These are phyloP conservation scores for Leuciscus waleckii DNA, from an alignment of 2,797 vertebrate genomes.

Conservation along the genomic window DNA sequence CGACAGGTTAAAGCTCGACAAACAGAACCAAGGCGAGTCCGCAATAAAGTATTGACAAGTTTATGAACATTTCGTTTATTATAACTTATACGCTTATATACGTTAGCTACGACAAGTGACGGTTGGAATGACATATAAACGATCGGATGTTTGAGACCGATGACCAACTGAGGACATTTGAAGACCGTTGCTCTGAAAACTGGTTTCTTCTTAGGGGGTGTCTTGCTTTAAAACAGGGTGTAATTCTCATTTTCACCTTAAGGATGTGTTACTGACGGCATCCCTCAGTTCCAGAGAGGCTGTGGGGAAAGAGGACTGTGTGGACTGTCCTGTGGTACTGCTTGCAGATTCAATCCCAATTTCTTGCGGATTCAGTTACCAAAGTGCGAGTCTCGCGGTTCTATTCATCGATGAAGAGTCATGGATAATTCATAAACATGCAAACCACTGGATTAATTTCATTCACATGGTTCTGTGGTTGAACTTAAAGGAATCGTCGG, in stretches of 20 bases:
- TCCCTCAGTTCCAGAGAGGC: constrained; percentile 66
- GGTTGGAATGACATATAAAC: background rate
- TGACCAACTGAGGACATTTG: background rate
- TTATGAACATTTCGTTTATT: constrained; percentile 59
- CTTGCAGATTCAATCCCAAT: constrained; percentile 61
- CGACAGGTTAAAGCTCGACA: constrained; percentile 35
- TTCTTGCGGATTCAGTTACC: constrained; percentile 58
- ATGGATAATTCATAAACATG: constrained; percentile 66
- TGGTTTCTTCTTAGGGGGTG: constrained; percentile 50
- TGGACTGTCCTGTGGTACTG: constrained; percentile 66
- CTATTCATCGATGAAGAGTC: constrained; percentile 45
- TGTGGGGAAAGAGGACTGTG: constrained; percentile 64
- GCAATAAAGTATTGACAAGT: background rate
- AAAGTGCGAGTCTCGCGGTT: constrained; percentile 46
- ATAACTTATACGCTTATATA: background rate
- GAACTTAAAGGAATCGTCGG: constrained; percentile 78
- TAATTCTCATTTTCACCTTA: constrained; percentile 71
- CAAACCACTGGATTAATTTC: constrained; percentile 80
- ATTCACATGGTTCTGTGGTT: constrained; percentile 65
- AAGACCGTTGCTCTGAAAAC: constrained; percentile 57
- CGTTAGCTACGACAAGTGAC: constrained; percentile 8
- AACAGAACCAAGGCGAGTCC: constrained; percentile 10
- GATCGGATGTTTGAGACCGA: background rate
- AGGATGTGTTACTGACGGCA: constrained; percentile 65
- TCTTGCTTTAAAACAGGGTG: constrained; percentile 63